Evolutionary conservation across 2,113 vertebrate genomes (phyloP), one percentile per base, ranked within the genome.

Genomic region (Passerina amoena): DNA sequence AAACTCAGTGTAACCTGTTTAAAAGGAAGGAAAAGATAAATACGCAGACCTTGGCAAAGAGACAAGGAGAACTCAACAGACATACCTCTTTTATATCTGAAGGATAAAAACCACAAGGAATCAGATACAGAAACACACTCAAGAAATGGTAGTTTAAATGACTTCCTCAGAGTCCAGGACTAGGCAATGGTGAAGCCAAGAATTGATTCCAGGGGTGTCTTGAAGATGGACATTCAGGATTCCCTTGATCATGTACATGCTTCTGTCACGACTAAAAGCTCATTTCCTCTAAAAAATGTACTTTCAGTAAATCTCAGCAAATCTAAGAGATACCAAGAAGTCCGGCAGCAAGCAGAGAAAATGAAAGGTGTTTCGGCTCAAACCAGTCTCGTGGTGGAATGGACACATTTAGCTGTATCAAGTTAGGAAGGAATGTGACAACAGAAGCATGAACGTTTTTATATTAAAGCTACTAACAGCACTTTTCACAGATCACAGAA

Each of bases 1-100:
- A 40, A 93, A 59, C 66, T 54, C 13, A 1, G 25, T 6, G 40
- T n/a, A 53, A 87, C 30, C 1, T 0, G 3, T 63, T 72, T 59
- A 63, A 73, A 91, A 92, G 44, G 64, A 51, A 86, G 75, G 81
- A 63, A 72, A 82, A 90, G 71, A 27, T 33, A 81, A 86, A 86
- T 56, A 81, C 19, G 33, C 35, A 90, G 51, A 70, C 27, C 19
- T 65, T 88, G 50, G 59, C 75, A 80, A 38, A 65, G 37, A 63
- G n/a, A 76, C 53, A 68, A 92, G 19, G 51, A 80, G 33, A 89
- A 28, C 40, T 85, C 44, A 51, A 27, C 19, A 53, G 42, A 56
- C 24, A 6, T 3, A 24, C 37, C n/a, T 71, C 16, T 44, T 72
- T 69, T 37, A 6, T n/a, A 42, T 33, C n/a, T 69, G 48, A 65